Percentiles rank a stretch among this genome's conserved stretches.
phyloP scores from a whole-genome alignment of 1,140 invertebrate genomes.

The Drosophila ironensis region DNA sequence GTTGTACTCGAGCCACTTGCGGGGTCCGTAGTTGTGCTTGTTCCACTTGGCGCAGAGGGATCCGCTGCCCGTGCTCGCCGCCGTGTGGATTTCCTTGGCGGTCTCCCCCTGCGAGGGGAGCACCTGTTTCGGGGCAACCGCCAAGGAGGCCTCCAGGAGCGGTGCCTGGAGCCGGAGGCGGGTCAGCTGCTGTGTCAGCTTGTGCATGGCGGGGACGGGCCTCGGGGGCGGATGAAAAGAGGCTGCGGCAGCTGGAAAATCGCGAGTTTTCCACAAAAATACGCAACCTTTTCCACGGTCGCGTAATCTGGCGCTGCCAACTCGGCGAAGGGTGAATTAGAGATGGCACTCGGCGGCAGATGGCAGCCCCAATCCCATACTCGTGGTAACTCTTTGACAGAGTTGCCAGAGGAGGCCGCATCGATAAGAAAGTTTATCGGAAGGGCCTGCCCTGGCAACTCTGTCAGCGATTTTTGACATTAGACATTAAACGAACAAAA shows the following conservation, averaged over 20 bases:
- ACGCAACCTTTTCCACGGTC: slow-evolving; percentile 30
- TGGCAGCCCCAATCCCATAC: no score
- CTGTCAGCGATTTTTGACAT: no score
- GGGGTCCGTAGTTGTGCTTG: slow-evolving; percentile 79
- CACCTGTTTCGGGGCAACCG: not conserved
- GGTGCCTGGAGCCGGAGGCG: slow-evolving; percentile 42
- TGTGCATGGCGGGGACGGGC: slow-evolving; percentile 44
- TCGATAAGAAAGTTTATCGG: no score
- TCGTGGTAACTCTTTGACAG: no score
- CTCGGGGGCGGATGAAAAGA: no score
- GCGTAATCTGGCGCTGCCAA: slow-evolving; percentile 48
- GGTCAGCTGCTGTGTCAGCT: slow-evolving; percentile 54
- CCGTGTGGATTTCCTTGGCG: slow-evolving; percentile 60
- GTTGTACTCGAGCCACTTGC: slow-evolving; percentile 86
- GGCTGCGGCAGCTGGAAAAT: slow-evolving; percentile 15
- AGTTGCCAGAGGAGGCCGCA: no score
- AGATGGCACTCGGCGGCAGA: no score
- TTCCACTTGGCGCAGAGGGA: slow-evolving; percentile 63
- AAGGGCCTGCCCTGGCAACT: no score
- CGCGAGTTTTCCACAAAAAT: slow-evolving; percentile 8
- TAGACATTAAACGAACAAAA: no score
- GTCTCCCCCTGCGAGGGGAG: not conserved
- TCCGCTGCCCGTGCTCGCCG: slow-evolving; percentile 25
- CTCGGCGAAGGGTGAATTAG: no score
- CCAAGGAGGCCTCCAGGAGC: slow-evolving; percentile 15